Base-by-base conservation (phyloP, 2,888 invertebrate genomes). In the Apamea anceps region DNA sequence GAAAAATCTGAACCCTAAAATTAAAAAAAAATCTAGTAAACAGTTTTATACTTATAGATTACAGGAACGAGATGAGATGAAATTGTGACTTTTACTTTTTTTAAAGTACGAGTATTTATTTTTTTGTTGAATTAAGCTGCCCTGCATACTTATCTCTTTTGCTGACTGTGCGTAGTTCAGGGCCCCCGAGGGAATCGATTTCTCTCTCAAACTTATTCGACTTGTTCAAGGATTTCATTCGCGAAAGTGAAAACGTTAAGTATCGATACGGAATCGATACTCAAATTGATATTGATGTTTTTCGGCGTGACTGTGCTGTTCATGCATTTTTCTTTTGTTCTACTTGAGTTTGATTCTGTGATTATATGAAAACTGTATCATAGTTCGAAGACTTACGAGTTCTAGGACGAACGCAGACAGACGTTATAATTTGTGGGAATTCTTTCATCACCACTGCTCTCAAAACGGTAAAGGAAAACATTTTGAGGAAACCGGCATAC, bases 141-240 rank as follows among this genome's bases (percentile, higher is more conserved):
- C 15, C 21, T 66, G n/a, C 28, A 42, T 25, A 25, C 37, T 42
- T 7, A 51, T 48, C 28, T 63, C 0, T 21, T 84, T 79, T 18
- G 28, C 25, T 54, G 21, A 57, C 37, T 54, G 62, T 85, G 78
- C 54, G 37, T 75, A 74, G 75, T 86, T 78, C 77, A 75, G 54
- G 68, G 68, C 62, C 78, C 72, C n/a, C 72, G 37, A 48, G 74
- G 57, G 57, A 81, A 85, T 85, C 57, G 73, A 81, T 81, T 51
- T 57, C 54, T 60, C 42, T 48, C 37, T 65, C 48, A 15, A 72
- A 73, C 32, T 60, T 37, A 71, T 48, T 67, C 32, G 73, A 76
- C n/a, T 63, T 21, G n/a, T 73, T 70, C 65, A 70, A 75, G 54
- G 54, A 66, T 71, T 72, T 48, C 18, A 75, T 60, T 65, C n/a